Conservation (phyloP, 2,113 vertebrate genomes). For the Pseudorhombus dupliciocellatus region DNA sequence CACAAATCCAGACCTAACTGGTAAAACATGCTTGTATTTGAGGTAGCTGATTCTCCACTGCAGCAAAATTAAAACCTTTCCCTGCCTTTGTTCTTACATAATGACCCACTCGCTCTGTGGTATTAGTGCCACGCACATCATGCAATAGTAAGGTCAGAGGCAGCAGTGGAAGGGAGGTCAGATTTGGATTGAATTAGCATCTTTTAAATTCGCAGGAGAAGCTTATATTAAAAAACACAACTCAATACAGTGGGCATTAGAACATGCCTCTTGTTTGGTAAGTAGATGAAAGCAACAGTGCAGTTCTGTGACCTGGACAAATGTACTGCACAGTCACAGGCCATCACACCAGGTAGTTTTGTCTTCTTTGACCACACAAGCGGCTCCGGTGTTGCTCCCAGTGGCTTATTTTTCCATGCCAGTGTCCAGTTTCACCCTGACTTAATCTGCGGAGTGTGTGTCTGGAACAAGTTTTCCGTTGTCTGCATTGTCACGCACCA, state of each 20-base stretch:
- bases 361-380: constrained; percentile 34
- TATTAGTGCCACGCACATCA: constrained; percentile 36
- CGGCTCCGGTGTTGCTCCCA: constrained; percentile 30
- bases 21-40: background rate
- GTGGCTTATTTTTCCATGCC: constrained; percentile 55
- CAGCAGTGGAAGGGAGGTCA: background rate
- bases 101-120: constrained; percentile 20
- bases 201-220: background rate
- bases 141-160: constrained; percentile 2
- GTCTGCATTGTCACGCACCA: constrained; percentile 35
- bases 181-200: background rate
- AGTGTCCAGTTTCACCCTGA: constrained; percentile 62
- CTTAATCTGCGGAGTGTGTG: constrained; percentile 47
- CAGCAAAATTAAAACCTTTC: constrained; percentile 10
- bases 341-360: constrained; percentile 18
- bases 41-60: background rate
- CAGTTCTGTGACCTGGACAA: background rate
- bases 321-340: background rate
- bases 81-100: background rate
- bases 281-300: background rate
- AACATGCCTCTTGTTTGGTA: background rate
- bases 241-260: background rate
- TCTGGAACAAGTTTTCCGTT: constrained; percentile 53
- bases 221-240: background rate
- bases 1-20: background rate